Evolutionary conservation across 2,888 invertebrate genomes (phyloP), one percentile per base, ranked within the genome.

Genomic region (Oxyscelio sp.): DNA sequence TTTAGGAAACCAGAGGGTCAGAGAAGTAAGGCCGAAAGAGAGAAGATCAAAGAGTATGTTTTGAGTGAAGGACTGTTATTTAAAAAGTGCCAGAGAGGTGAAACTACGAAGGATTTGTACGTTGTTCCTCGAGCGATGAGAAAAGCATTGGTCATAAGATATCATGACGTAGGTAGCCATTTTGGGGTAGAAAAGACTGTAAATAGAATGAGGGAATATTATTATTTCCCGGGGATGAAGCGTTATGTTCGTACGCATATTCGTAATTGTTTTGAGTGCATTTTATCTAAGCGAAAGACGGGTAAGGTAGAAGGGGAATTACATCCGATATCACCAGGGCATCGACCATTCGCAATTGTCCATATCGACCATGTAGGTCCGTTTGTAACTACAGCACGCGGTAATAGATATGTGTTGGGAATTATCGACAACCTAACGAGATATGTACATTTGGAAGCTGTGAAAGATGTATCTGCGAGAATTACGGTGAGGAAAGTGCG

Each of bases 281-380:
- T 80, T 1, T 11, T 80, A n/a, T 56, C 65, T 2, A 80, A 80
- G 27, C 15, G 8, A n/a, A 74, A 73, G 75, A 66, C 65, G 1
- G 87, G 87, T 15, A 59, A 52, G 5, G 24, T 78, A 11, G 79
- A 21, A 6, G 87, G 89, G 6, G 65, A 78, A 6, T 40, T 90
- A 5, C 86, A 90, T 45, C 89, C 89, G 17, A 83, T 87, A n/a
- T 66, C 78, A 1, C 81, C 81, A 2, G 88, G 85, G 0, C 56
- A 45, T n/a, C 13, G 87, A 24, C 87, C 87, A 1, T 89, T 89
- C 52, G 85, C 24, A 1, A 27, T 82, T 0, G 59, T 88, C 0
- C 81, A 88, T 59, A n/a, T 85, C 0, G 87, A 87, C 31, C 86
- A 88, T 48, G 27, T 85, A 0, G 87, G 87, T 27, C 84, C 88